Percentiles rank a stretch among this genome's conserved stretches.
These are phyloP conservation scores for Smutsia temminckii DNA, from an alignment of 2,797 vertebrate genomes.

Conservation along the genomic window DNA sequence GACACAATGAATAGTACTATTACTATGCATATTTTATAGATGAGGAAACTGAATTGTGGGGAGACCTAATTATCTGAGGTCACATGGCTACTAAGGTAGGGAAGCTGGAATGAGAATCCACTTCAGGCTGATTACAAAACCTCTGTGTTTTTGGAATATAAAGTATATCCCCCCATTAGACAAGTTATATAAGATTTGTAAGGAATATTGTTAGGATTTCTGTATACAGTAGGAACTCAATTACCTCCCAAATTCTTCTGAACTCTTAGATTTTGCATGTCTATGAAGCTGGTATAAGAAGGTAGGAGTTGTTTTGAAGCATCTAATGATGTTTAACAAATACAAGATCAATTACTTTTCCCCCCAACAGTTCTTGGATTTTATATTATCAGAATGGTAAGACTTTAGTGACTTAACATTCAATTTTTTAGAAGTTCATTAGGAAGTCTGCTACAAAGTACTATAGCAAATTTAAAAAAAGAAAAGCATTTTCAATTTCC, in stretches of 20 bases:
- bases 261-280: background rate
- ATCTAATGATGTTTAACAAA: background rate
- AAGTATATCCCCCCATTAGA: background rate
- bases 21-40: background rate
- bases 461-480: background rate
- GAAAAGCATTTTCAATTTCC: background rate
- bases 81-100: background rate
- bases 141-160: background rate
- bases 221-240: background rate
- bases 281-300: background rate
- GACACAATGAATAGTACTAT: background rate
- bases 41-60: background rate
- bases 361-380: background rate
- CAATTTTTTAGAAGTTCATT: background rate
- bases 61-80: background rate
- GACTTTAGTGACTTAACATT: background rate
- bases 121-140: background rate
- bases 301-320: background rate
- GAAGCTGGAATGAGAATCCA: background rate
- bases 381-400: background rate
- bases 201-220: background rate
- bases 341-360: background rate
- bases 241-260: background rate
- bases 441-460: background rate
- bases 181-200: background rate